phyloP scores from a whole-genome alignment of 2,797 vertebrate species.

The Uromys caudimaculatus region DNA sequence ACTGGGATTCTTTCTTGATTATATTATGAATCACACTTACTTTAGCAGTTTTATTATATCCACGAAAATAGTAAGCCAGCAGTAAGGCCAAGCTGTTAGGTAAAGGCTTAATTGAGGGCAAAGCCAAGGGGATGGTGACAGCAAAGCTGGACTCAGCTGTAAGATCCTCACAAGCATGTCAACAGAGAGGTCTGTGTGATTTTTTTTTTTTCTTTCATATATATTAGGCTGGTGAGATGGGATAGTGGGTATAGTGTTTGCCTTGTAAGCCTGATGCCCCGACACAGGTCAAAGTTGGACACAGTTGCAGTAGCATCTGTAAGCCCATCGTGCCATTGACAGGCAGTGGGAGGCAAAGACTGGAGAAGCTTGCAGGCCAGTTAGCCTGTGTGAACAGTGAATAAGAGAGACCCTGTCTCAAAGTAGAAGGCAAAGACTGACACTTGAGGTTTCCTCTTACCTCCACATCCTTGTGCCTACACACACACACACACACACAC shows the following conservation, averaged over 20 bases:
- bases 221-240: not conserved
- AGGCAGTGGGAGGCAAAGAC: not conserved
- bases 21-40: not conserved
- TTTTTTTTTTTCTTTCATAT: not conserved
- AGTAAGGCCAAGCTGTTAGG: not conserved
- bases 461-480: not conserved
- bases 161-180: not conserved
- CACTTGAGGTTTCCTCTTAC: not conserved
- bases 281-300: not conserved
- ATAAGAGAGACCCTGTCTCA: not conserved
- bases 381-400: not conserved
- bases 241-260: not conserved
- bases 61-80: not conserved
- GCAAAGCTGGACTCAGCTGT: not conserved
- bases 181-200: not conserved
- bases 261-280: not conserved
- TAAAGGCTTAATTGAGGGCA: not conserved
- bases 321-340: not conserved
- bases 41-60: not conserved
- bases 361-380: not conserved
- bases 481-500: not conserved
- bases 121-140: not conserved
- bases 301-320: not conserved
- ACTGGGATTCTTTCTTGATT: not conserved
- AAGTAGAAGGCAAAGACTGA: not conserved